These are phyloP conservation scores for Microtus oregoni DNA, from an alignment of 2,113 vertebrate species.

Conservation along the genomic window DNA sequence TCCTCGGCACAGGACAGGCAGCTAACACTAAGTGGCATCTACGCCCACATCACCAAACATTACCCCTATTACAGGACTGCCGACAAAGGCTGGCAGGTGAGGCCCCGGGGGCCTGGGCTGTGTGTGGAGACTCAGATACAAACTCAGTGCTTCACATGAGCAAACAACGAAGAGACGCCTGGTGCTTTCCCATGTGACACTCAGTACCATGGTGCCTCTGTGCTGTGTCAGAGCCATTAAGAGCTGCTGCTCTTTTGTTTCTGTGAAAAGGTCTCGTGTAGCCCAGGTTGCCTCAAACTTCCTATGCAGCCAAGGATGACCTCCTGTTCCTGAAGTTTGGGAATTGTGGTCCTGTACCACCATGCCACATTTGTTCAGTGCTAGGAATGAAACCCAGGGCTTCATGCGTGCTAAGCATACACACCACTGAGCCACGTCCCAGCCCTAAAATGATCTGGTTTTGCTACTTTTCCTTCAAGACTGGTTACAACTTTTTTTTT, in stretches of 20 bases:
- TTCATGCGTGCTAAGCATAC: neutral
- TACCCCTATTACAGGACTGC: conserved; percentile 99
- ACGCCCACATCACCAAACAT: conserved; percentile 99
- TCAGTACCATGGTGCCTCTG: fast-evolving
- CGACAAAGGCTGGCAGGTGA: conserved; percentile 99
- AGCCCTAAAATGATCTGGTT: too few relatives aligned
- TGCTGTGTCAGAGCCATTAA: too few relatives aligned
- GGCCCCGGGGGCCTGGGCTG: conserved; percentile 2
- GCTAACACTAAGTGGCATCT: conserved; percentile 98
- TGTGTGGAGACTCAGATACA: neutral
- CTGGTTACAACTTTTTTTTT: neutral
- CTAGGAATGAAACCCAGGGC: neutral
- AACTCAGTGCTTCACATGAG: fast-evolving
- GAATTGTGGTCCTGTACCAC: too few relatives aligned
- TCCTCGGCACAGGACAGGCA: conserved; percentile 97
- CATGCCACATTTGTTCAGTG: neutral
- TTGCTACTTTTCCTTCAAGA: neutral
- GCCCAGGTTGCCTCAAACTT: neutral
- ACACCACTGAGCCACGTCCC: too few relatives aligned
- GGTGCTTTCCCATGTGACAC: fast-evolving
- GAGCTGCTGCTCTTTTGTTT: neutral
- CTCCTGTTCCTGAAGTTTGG: too few relatives aligned
- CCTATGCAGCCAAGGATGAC: too few relatives aligned
- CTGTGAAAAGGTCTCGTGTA: neutral
- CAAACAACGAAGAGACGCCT: fast-evolving